Percentiles rank a stretch among this genome's conserved stretches.
phyloP scores from a whole-genome alignment of 1,140 invertebrate species.

The Aphelinus atriplicis region DNA sequence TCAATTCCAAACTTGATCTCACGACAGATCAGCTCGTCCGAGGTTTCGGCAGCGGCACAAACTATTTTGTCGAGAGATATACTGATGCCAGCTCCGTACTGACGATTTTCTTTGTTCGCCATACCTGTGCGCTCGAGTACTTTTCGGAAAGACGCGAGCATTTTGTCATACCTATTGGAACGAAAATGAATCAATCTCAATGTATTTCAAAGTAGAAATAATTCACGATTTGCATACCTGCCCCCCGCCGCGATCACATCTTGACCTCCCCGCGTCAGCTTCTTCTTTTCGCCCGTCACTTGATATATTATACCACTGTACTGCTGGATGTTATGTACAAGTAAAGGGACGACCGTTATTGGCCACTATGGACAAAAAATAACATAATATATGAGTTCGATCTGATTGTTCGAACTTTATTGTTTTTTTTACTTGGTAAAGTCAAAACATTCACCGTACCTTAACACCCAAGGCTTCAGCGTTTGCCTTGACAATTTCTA shows the following conservation, averaged over 20 bases:
- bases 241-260: constrained; percentile 77
- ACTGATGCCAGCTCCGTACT: constrained; percentile 78
- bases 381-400: not conserved
- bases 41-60: constrained; percentile 64
- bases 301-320: constrained; percentile 80
- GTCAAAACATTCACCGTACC: constrained; percentile 59
- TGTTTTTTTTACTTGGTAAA: not conserved
- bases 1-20: constrained; percentile 66
- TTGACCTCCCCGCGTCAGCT: constrained; percentile 66
- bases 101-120: constrained; percentile 60
- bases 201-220: constrained; percentile 46
- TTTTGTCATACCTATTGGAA: constrained; percentile 53
- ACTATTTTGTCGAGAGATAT: constrained; percentile 79
- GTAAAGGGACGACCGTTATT: constrained; percentile 71
- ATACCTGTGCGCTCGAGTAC: constrained; percentile 56
- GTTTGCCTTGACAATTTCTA: constrained; percentile 77
- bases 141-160: constrained; percentile 58
- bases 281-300: constrained; percentile 73
- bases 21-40: constrained; percentile 55
- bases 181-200: not conserved
- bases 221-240: constrained; percentile 54
- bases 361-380: constrained; percentile 64
- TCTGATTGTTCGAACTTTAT: too few species aligned
- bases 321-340: constrained; percentile 73
- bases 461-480: constrained; percentile 78